Percentiles rank a stretch among this genome's conserved stretches.
Evolutionary conservation across 2,113 vertebrate genomes (phyloP).

Genomic region (Menidia beryllina): DNA sequence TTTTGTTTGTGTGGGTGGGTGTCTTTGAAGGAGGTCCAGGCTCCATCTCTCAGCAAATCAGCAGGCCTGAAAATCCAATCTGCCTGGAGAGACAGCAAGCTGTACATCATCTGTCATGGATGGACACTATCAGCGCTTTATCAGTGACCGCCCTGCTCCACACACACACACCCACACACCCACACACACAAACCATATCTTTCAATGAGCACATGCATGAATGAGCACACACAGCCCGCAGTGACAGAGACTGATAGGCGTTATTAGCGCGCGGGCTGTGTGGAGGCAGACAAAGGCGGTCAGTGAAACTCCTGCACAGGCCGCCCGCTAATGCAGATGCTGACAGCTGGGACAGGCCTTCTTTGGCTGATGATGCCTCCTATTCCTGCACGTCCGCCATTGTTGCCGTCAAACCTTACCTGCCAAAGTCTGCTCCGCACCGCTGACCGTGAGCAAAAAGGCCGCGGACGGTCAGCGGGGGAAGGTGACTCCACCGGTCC

Average conservation of each 20-base stretch:
- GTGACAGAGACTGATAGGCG: slow-evolving; percentile 78
- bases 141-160: slow-evolving; percentile 70
- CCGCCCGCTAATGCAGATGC: slow-evolving; percentile 36
- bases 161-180: slow-evolving; percentile 33
- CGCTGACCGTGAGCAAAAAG: no score
- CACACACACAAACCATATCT: slow-evolving; percentile 41
- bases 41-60: slow-evolving; percentile 84
- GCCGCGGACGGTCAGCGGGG: background rate
- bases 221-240: slow-evolving; percentile 52
- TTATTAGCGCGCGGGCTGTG: slow-evolving; percentile 70
- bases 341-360: slow-evolving; percentile 38
- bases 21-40: slow-evolving; percentile 69
- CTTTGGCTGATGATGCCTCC: slow-evolving; percentile 28
- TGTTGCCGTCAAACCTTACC: background rate
- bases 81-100: slow-evolving; percentile 82
- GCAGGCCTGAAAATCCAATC: slow-evolving; percentile 86
- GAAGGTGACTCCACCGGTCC: background rate
- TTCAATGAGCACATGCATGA: slow-evolving; percentile 70
- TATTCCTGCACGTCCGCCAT: background rate
- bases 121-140: slow-evolving; percentile 81
- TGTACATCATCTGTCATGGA: slow-evolving; percentile 85
- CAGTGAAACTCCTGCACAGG: slow-evolving; percentile 42
- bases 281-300: slow-evolving; percentile 39
- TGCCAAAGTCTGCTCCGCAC: background rate
- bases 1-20: slow-evolving; percentile 23